Percentiles rank a stretch among this genome's conserved stretches.
phyloP scores from a whole-genome alignment of 2,888 invertebrate species.

The Nomada ferruginata region DNA sequence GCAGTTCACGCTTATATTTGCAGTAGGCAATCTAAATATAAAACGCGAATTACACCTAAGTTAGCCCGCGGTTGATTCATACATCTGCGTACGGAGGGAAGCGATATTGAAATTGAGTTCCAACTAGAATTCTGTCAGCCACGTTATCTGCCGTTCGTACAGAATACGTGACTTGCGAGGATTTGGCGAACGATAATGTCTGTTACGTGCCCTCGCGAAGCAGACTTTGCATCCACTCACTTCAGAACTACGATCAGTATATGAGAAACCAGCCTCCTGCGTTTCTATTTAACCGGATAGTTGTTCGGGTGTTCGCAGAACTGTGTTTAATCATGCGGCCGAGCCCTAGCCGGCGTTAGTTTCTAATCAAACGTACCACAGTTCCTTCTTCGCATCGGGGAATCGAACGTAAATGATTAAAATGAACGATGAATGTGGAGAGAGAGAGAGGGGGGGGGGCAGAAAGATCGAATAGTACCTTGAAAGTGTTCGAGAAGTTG shows the following conservation, averaged over 20 bases:
- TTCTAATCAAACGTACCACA: not conserved
- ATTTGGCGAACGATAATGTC: constrained; percentile 51
- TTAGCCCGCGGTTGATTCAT: not conserved
- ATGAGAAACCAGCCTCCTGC: not conserved
- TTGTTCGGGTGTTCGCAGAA: not conserved
- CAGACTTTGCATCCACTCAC: constrained; percentile 27
- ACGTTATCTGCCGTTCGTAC: constrained; percentile 40
- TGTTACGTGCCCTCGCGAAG: constrained; percentile 38
- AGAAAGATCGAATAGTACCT: not conserved
- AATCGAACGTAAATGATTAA: not conserved
- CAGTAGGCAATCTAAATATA: too few species aligned
- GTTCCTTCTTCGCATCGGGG: not conserved
- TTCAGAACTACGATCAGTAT: not conserved
- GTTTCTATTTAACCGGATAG: not conserved
- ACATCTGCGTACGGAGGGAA: not conserved
- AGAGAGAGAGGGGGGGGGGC: too few species aligned
- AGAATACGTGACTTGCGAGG: constrained; percentile 55
- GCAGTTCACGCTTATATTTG: too few species aligned
- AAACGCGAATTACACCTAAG: not conserved
- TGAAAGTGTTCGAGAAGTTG: constrained; percentile 6
- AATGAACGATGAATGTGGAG: not conserved
- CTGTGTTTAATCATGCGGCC: not conserved
- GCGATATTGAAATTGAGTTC: constrained; percentile 36
- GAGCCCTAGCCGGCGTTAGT: not conserved
- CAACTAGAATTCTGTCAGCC: constrained; percentile 24